phyloP scores from a whole-genome alignment of 1,140 invertebrate genomes.

The Phortica variegata region DNA sequence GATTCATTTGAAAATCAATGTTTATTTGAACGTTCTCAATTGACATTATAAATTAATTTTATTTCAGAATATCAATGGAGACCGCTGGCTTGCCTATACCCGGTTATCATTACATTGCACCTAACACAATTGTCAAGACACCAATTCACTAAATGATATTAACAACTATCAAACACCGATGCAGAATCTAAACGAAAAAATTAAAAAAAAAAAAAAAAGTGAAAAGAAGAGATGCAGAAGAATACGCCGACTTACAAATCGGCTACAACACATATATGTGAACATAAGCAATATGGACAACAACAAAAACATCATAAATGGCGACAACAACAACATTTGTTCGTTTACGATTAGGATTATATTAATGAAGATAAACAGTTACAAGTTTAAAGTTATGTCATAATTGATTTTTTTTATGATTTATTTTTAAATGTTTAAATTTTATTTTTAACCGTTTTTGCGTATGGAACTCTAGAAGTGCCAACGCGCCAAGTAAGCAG shows the following conservation, averaged over 20 bases:
- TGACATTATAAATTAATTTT: neutral
- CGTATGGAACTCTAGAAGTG: conserved; percentile 1
- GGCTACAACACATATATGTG: conserved; percentile 1
- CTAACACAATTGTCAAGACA: conserved; percentile 88
- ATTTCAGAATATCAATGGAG: conserved; percentile 87
- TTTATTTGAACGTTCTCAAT: neutral
- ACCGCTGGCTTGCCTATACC: conserved; percentile 84
- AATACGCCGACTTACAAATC: conserved; percentile 8
- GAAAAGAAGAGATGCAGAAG: conserved; percentile 12
- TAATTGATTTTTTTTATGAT: neutral
- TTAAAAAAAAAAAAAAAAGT: conserved; percentile 9
- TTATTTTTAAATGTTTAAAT: conserved; percentile 8
- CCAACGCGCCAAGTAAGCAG: conserved; percentile 35
- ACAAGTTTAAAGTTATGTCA: no score
- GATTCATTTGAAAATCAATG: neutral
- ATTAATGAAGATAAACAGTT: no score
- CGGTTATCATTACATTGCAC: conserved; percentile 87
- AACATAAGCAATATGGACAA: conserved; percentile 2
- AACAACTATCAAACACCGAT: conserved; percentile 2
- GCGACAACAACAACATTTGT: no score
- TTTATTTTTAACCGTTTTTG: conserved; percentile 45
- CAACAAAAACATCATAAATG: no score
- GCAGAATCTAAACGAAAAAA: conserved; percentile 21
- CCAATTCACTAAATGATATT: conserved; percentile 80
- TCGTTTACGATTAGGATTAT: no score